Percentiles rank a stretch among this genome's conserved stretches.
These are phyloP conservation scores for Eristalinus sepulchralis DNA, from an alignment of 2,888 invertebrate genomes.

Conservation along the genomic window DNA sequence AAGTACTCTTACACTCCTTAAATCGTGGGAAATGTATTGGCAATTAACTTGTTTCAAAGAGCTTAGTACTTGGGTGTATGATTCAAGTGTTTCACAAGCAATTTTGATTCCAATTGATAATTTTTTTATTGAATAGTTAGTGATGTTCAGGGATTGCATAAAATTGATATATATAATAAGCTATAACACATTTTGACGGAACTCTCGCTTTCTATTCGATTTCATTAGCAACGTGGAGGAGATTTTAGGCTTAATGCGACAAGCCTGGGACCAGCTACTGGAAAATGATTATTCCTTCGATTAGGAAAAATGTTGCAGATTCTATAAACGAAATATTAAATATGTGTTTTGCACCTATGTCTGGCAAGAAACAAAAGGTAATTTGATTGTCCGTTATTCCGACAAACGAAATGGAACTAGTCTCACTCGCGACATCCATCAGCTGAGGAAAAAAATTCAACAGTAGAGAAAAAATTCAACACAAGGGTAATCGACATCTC, in stretches of 20 bases:
- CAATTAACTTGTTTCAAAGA: conserved; percentile 31
- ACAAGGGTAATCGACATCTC: conserved; percentile 29
- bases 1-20: conserved; percentile 34
- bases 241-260: too few relatives aligned
- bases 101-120: conserved; percentile 59
- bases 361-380: neutral
- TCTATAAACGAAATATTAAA: neutral
- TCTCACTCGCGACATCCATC: conserved; percentile 3
- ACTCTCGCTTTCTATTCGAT: too few relatives aligned
- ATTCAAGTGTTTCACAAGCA: conserved; percentile 32
- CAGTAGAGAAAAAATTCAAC: neutral
- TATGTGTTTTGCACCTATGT: conserved; percentile 3
- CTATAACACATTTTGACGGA: too few relatives aligned
- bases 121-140: conserved; percentile 41
- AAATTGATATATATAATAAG: too few relatives aligned
- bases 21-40: conserved; percentile 45
- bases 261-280: too few relatives aligned
- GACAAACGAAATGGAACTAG: neutral
- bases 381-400: neutral
- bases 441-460: neutral
- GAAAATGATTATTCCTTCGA: too few relatives aligned
- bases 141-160: too few relatives aligned
- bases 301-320: too few relatives aligned
- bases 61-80: conserved; percentile 12
- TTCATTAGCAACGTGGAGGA: too few relatives aligned